Percentiles rank a stretch among this genome's conserved stretches.
These are phyloP conservation scores for Lepus timidus DNA, from an alignment of 2,113 vertebrate species.

Conservation along the genomic window DNA sequence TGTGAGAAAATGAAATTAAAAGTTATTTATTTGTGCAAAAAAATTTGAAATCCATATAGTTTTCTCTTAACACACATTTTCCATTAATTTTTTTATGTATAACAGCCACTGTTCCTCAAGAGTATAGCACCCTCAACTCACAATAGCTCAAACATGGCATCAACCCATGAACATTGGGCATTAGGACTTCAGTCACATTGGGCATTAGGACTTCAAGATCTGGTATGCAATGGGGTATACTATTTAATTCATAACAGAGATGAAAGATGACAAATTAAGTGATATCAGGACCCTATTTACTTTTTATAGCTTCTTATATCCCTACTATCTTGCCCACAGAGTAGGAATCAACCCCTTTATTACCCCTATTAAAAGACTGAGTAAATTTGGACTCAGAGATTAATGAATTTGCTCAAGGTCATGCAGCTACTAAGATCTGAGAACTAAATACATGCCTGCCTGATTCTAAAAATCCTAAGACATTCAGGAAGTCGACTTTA, in stretches of 20 bases:
- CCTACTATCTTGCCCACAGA: background rate
- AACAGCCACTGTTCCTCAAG: too few species aligned
- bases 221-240: background rate
- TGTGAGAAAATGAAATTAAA: too few species aligned
- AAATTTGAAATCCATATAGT: too few species aligned
- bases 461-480: constrained; percentile 18
- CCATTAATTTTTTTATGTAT: too few species aligned
- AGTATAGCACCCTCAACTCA: too few species aligned
- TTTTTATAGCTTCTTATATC: background rate
- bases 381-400: background rate
- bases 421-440: background rate
- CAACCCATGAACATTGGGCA: too few species aligned
- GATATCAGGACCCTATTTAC: background rate
- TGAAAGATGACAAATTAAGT: background rate
- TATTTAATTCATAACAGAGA: background rate
- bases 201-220: background rate
- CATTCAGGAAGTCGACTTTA: background rate
- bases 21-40: too few species aligned
- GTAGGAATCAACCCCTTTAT: background rate
- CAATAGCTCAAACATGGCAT: too few species aligned
- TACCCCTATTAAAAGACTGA: background rate
- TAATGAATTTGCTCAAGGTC: background rate
- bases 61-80: too few species aligned
- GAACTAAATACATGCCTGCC: background rate
- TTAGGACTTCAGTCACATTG: background rate